Conservation (phyloP, 2,888 invertebrate genomes). For the Tetheella fluctuosa region DNA sequence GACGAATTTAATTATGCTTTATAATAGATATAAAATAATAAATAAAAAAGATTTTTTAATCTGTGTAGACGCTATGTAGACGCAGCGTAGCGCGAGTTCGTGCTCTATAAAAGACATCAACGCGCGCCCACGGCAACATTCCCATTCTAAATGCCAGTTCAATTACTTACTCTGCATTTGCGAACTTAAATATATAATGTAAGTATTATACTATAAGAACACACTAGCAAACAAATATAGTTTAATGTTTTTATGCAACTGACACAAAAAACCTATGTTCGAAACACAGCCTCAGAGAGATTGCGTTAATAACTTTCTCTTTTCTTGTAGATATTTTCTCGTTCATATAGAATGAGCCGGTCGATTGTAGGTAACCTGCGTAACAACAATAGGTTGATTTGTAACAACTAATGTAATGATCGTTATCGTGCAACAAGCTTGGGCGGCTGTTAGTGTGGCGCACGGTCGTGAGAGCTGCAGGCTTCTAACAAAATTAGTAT, state of each 20-base stretch:
- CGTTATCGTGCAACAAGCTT: background rate
- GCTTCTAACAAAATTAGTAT: too few relatives aligned
- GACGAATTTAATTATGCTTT: too few relatives aligned
- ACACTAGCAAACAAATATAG: background rate
- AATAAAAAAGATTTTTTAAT: background rate
- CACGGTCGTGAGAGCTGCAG: background rate
- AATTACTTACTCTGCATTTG: conserved; percentile 10
- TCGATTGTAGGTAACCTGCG: conserved; percentile 13
- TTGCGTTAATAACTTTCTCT: conserved; percentile 57
- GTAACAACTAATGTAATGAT: background rate
- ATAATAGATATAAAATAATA: too few relatives aligned
- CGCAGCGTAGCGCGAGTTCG: conserved; percentile 15
- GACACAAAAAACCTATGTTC: background rate
- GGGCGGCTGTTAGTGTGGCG: background rate
- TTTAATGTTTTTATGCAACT: conserved; percentile 4
- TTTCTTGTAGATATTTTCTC: conserved; percentile 46
- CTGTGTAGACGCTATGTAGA: conserved; percentile 33
- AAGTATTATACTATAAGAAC: background rate
- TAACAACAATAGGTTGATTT: conserved; percentile 10
- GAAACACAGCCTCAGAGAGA: conserved; percentile 13
- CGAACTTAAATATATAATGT: background rate
- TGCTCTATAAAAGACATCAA: conserved; percentile 71
- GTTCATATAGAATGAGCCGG: conserved; percentile 30
- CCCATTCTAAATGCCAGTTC: conserved; percentile 17
- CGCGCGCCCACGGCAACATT: conserved; percentile 50